phyloP scores from a whole-genome alignment of 2,113 vertebrate species.

The Psittacus erithacus region DNA sequence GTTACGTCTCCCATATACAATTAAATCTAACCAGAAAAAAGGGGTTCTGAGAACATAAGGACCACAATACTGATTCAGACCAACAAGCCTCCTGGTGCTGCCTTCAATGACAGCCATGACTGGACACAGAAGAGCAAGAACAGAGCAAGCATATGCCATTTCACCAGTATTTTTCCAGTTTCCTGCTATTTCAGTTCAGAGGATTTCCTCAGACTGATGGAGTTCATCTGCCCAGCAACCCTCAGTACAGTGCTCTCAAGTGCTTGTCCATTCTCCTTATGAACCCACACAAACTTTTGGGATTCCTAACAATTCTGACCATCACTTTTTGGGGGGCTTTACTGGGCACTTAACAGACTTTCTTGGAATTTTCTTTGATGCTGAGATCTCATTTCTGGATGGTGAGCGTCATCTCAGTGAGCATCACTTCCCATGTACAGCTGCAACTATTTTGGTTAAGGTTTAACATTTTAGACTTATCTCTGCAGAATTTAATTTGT shows the following conservation, averaged over 20 bases:
- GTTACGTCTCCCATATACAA: neutral
- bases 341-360: neutral
- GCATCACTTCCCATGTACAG: neutral
- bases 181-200: neutral
- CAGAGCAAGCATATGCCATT: neutral
- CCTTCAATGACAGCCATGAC: neutral
- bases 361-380: neutral
- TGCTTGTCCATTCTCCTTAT: neutral
- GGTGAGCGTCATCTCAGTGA: neutral
- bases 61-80: accelerated
- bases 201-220: neutral
- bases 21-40: neutral
- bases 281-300: neutral
- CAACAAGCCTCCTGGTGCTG: neutral
- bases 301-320: neutral
- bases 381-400: neutral
- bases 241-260: neutral
- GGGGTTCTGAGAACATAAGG: neutral
- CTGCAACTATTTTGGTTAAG: neutral
- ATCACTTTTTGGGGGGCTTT: neutral
- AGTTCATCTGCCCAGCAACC: neutral
- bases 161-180: neutral
- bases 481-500: neutral
- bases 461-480: neutral
- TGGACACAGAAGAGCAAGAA: neutral